Evolutionary conservation across 2,888 invertebrate species (phyloP).

Genomic region (Tholera decimalis): DNA sequence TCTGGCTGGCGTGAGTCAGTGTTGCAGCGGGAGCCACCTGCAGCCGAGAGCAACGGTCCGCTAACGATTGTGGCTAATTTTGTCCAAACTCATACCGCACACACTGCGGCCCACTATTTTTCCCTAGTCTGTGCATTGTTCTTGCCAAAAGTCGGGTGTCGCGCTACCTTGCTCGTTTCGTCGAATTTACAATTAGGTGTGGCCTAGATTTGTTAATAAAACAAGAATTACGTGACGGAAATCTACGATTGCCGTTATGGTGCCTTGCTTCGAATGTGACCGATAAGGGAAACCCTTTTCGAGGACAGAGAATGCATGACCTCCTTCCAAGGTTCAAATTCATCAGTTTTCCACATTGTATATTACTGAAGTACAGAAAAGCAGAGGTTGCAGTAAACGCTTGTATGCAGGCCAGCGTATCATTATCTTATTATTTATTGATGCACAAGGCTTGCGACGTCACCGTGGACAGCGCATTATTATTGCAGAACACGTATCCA

Average conservation of each 20-base stretch:
- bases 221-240: constrained; percentile 40
- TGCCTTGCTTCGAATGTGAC: constrained; percentile 13
- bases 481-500: constrained; percentile 21
- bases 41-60: constrained; percentile 76
- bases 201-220: constrained; percentile 58
- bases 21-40: constrained; percentile 61
- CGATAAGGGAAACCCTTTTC: not conserved
- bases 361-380: not conserved
- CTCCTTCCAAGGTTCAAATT: not conserved
- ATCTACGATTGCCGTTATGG: constrained; percentile 15
- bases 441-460: constrained; percentile 19
- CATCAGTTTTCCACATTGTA: constrained; percentile 2
- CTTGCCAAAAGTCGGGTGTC: constrained; percentile 41
- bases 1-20: constrained; percentile 57
- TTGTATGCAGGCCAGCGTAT: constrained; percentile 25
- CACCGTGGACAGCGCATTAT: constrained; percentile 18
- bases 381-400: constrained; percentile 26
- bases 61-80: constrained; percentile 78
- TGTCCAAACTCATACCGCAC: constrained; percentile 60
- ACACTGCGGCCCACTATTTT: constrained; percentile 59
- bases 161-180: constrained; percentile 36
- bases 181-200: constrained; percentile 53
- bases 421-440: constrained; percentile 54
- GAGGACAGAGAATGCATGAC: no score
- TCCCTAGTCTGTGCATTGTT: constrained; percentile 59